Evolutionary conservation across 2,888 invertebrate species (phyloP).

Genomic region (Eupithecia pulchellata): DNA sequence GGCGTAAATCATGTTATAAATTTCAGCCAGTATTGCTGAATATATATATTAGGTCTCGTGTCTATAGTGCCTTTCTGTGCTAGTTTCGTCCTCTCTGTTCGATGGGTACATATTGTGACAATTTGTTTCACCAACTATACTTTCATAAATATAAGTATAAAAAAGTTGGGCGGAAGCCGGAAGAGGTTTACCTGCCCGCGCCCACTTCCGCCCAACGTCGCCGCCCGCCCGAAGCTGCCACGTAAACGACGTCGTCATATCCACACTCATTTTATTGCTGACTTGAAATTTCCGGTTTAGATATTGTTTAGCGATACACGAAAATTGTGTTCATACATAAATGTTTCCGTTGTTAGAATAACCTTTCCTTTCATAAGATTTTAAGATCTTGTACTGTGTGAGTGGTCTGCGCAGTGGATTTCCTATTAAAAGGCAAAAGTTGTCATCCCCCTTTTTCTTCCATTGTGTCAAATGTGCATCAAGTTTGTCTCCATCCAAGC

Average conservation of each 20-base stretch:
- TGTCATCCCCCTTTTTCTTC: not conserved
- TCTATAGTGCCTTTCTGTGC: not conserved
- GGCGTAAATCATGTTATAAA: not conserved
- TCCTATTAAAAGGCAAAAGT: too few relatives aligned
- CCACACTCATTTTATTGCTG: conserved; percentile 25
- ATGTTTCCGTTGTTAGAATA: not conserved
- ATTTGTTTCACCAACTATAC: conserved; percentile 21
- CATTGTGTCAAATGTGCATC: not conserved
- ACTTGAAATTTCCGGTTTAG: conserved; percentile 3
- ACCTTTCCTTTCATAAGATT: not conserved
- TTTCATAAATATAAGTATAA: conserved; percentile 27
- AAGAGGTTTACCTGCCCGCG: conserved; percentile 48
- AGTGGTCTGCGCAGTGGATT: too few relatives aligned
- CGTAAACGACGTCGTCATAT: conserved; percentile 36
- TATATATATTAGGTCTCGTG: not conserved
- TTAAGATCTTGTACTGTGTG: not conserved
- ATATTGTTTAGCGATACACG: conserved; percentile 5
- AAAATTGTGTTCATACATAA: not conserved
- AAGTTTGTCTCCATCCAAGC: not conserved
- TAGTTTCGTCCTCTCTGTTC: not conserved
- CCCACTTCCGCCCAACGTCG: conserved; percentile 51
- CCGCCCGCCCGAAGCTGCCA: conserved; percentile 31
- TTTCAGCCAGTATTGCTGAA: not conserved
- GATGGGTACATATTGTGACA: not conserved
- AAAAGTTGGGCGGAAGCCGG: conserved; percentile 42